Percentiles rank a stretch among this genome's conserved stretches.
Conservation (phyloP, 2,888 invertebrate genomes). For the Sphaerophoria taeniata region DNA sequence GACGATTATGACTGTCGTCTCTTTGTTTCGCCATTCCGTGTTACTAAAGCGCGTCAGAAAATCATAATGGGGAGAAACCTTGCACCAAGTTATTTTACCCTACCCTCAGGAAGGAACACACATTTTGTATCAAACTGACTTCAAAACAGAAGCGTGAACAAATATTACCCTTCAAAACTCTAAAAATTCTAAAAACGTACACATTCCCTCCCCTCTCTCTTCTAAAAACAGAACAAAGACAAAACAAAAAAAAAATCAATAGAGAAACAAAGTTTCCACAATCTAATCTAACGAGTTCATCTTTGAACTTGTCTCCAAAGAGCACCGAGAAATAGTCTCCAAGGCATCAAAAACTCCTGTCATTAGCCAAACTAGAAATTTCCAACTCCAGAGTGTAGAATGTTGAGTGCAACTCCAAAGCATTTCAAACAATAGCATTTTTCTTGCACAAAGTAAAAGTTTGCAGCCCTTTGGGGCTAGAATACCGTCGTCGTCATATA, state of each 20-base stretch:
- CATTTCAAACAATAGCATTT: slow-evolving; percentile 19
- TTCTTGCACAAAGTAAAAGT: neutral
- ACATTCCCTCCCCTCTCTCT: too few species aligned
- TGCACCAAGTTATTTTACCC: too few species aligned
- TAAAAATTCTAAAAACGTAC: too few species aligned
- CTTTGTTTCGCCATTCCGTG: slow-evolving; percentile 7
- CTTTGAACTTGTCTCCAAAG: neutral
- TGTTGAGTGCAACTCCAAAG: neutral
- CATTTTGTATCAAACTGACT: too few species aligned
- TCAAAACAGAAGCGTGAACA: too few species aligned
- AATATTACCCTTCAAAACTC: too few species aligned
- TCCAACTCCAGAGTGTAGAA: neutral
- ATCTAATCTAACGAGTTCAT: neutral
- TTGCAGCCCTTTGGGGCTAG: slow-evolving; percentile 2
- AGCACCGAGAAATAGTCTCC: neutral
- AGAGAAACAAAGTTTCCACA: neutral
- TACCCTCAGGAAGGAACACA: too few species aligned
- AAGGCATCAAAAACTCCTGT: neutral
- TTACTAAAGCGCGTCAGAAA: too few species aligned
- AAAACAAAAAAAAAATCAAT: neutral
- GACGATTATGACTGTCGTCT: neutral
- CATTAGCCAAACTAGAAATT: neutral
- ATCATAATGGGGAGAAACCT: too few species aligned
- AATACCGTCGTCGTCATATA: slow-evolving; percentile 20
- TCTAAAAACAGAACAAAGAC: too few species aligned